Evolutionary conservation across 2,888 invertebrate species (phyloP).

Genomic region (Amitus sp.): DNA sequence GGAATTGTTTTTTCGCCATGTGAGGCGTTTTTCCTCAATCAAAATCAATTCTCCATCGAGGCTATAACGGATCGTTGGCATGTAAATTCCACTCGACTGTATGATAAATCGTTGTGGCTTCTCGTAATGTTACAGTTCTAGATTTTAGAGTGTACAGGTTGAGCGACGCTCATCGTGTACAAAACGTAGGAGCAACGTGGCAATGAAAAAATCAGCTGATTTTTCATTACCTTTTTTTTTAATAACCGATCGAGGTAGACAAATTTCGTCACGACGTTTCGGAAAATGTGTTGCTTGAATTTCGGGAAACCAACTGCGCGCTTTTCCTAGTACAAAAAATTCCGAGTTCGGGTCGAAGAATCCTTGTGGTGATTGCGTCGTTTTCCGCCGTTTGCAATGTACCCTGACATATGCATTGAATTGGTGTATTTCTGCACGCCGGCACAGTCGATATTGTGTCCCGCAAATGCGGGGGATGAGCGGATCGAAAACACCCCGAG

Average conservation of each 20-base stretch:
- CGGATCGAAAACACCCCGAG: conserved; percentile 10
- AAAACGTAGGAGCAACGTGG: conserved; percentile 22
- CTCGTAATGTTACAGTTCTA: conserved; percentile 58
- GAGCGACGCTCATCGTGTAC: conserved; percentile 48
- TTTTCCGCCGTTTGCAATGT: conserved; percentile 34
- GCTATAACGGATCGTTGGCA: too few species aligned
- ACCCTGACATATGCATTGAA: conserved; percentile 26
- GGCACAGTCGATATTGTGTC: conserved; percentile 32
- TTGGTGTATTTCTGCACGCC: conserved; percentile 37
- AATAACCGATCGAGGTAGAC: too few species aligned
- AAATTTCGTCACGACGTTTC: too few species aligned
- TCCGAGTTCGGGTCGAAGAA: not conserved
- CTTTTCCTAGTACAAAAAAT: not conserved
- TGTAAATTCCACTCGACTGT: conserved; percentile 64
- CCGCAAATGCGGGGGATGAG: conserved; percentile 10
- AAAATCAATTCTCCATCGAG: too few species aligned
- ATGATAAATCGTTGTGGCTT: conserved; percentile 65
- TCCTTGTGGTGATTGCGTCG: too few species aligned
- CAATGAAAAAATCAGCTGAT: not conserved
- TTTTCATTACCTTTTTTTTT: too few species aligned
- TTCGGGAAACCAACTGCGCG: too few species aligned
- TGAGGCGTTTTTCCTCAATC: too few species aligned
- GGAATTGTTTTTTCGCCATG: too few species aligned
- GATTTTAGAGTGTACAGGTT: conserved; percentile 52
- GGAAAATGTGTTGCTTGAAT: too few species aligned